Evolutionary conservation across 2,113 vertebrate genomes (phyloP).

Genomic region (Periophthalmus modestus): DNA sequence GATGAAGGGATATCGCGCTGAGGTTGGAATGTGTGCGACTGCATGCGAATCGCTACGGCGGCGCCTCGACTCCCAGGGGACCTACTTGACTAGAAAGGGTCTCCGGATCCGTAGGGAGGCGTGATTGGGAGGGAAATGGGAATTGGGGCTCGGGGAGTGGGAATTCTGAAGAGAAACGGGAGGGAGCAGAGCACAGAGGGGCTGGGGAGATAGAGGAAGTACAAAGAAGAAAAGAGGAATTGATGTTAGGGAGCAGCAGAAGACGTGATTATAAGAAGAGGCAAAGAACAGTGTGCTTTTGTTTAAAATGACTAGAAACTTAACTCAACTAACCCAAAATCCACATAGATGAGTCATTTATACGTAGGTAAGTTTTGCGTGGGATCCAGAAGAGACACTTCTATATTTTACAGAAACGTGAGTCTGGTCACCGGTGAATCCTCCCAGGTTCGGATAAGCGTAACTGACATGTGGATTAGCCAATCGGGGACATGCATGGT

Average conservation of each 20-base stretch:
- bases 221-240: conserved; percentile 36
- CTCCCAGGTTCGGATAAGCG: no score
- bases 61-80: conserved; percentile 21
- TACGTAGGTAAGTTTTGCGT: no score
- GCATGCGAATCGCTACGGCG: conserved; percentile 17
- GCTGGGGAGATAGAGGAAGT: conserved; percentile 15
- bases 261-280: conserved; percentile 13
- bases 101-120: conserved; percentile 50
- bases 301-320: not conserved
- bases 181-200: conserved; percentile 14
- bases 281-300: conserved; percentile 18
- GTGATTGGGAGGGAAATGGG: conserved; percentile 54
- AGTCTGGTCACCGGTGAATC: no score
- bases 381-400: no score
- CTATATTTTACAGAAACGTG: no score
- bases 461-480: no score
- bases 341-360: not conserved
- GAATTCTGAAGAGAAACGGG: conserved; percentile 18
- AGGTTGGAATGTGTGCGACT: conserved; percentile 47
- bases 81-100: conserved; percentile 26
- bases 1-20: conserved; percentile 56
- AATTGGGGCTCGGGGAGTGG: conserved; percentile 49
- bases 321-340: not conserved
- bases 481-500: no score
- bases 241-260: conserved; percentile 22